Evolutionary conservation across 2,797 vertebrate species (phyloP).

Genomic region (Poecilia velifera): DNA sequence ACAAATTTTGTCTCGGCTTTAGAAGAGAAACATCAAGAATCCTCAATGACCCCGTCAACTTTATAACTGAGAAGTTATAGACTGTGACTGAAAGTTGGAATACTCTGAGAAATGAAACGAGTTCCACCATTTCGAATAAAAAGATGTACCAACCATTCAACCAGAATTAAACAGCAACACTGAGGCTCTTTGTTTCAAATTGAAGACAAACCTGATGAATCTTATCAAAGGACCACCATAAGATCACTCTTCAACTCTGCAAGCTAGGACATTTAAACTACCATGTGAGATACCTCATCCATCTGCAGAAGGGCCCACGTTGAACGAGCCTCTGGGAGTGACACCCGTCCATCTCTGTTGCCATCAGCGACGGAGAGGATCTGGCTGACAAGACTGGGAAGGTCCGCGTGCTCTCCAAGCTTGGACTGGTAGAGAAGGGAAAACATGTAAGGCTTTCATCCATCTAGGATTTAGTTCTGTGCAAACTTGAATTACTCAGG

Average conservation of each 20-base stretch:
- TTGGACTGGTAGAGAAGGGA: constrained; percentile 83
- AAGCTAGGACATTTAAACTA: background rate
- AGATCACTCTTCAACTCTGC: background rate
- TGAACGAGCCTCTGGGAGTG: constrained; percentile 95
- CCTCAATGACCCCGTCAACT: background rate
- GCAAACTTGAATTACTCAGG: background rate
- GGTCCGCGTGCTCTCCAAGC: constrained; percentile 93
- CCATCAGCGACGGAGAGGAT: constrained; percentile 92
- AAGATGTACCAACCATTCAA: background rate
- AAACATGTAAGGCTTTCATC: background rate
- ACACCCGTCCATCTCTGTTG: constrained; percentile 95
- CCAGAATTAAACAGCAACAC: background rate
- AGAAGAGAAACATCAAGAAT: background rate
- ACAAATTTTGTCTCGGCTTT: background rate
- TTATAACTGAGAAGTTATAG: background rate
- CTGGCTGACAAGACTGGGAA: constrained; percentile 88
- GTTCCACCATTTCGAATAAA: background rate
- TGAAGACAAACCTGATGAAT: background rate
- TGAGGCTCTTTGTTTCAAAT: background rate
- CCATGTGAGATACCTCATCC: constrained; percentile 80
- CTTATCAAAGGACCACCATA: too few species aligned
- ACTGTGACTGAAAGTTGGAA: background rate
- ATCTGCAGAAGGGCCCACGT: constrained; percentile 96
- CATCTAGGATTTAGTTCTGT: background rate
- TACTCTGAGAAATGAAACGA: background rate